Percentiles rank a stretch among this genome's conserved stretches.
These are phyloP conservation scores for Heptranchias perlo DNA, from an alignment of 2,113 vertebrate genomes.

Conservation along the genomic window DNA sequence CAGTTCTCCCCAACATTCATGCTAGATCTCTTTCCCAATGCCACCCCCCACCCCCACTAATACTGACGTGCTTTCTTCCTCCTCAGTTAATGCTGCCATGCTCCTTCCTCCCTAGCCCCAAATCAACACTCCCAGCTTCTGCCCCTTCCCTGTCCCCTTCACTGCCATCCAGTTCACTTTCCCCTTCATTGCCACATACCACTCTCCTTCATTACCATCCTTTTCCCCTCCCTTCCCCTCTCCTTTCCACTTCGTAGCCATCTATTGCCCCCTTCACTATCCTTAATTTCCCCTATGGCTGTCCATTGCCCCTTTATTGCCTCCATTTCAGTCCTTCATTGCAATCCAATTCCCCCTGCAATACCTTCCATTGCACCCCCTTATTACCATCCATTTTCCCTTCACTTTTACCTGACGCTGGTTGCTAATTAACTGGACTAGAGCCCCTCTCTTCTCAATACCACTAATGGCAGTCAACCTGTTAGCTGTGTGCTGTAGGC, in stretches of 20 bases:
- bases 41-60: too few species aligned
- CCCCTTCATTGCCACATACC: background rate
- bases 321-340: too few species aligned
- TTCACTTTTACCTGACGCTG: background rate
- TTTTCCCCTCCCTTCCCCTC: background rate
- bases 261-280: background rate
- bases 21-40: too few species aligned
- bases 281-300: too few species aligned
- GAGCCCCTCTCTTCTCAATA: background rate
- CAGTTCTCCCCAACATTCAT: too few species aligned
- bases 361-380: too few species aligned
- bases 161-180: background rate
- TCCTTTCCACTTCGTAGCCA: background rate
- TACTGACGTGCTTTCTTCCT: background rate
- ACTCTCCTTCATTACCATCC: background rate
- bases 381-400: background rate
- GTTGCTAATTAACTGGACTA: too few species aligned
- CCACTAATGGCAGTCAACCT: background rate
- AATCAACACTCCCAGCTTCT: background rate
- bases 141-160: background rate
- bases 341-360: too few species aligned
- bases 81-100: background rate
- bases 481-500: background rate
- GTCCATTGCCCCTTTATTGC: too few species aligned
- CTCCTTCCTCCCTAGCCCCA: background rate